phyloP scores from a whole-genome alignment of 1,140 invertebrate species.

The Euborellia annulipes region DNA sequence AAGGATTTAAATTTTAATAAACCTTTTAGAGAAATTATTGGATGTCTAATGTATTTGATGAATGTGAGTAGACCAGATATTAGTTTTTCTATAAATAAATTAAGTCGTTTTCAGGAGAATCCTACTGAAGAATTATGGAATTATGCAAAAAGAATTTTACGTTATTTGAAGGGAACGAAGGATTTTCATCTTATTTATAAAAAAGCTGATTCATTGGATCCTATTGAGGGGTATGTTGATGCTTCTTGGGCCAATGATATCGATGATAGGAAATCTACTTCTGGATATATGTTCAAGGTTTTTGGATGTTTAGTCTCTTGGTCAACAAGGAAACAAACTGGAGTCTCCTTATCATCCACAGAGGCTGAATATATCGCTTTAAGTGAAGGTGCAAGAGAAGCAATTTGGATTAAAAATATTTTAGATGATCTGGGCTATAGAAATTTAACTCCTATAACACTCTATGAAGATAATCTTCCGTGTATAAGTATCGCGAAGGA shows the following conservation, averaged over 20 bases:
- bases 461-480: too few relatives aligned
- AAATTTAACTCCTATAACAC: too few relatives aligned
- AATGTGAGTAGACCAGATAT: slow-evolving; percentile 19
- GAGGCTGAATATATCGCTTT: too few relatives aligned
- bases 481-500: too few relatives aligned
- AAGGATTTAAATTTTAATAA: neutral
- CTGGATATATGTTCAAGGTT: slow-evolving; percentile 15
- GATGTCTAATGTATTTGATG: slow-evolving; percentile 19
- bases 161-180: slow-evolving; percentile 15
- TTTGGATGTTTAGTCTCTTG: slow-evolving; percentile 13
- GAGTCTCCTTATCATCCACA: slow-evolving; percentile 12
- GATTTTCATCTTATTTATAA: slow-evolving; percentile 2
- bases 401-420: too few relatives aligned
- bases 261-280: slow-evolving; percentile 9
- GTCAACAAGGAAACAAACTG: slow-evolving; percentile 14
- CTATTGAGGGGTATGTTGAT: slow-evolving; percentile 9
- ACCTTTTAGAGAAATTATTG: slow-evolving; percentile 19
- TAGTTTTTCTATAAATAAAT: slow-evolving; percentile 12
- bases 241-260: slow-evolving; percentile 12
- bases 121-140: slow-evolving; percentile 11
- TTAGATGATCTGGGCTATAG: too few relatives aligned
- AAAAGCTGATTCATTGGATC: too few relatives aligned
- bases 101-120: slow-evolving; percentile 16
- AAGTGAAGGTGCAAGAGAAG: too few relatives aligned
- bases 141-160: slow-evolving; percentile 14